phyloP scores from a whole-genome alignment of 2,888 invertebrate species.

The Neoitamus cyanurus region DNA sequence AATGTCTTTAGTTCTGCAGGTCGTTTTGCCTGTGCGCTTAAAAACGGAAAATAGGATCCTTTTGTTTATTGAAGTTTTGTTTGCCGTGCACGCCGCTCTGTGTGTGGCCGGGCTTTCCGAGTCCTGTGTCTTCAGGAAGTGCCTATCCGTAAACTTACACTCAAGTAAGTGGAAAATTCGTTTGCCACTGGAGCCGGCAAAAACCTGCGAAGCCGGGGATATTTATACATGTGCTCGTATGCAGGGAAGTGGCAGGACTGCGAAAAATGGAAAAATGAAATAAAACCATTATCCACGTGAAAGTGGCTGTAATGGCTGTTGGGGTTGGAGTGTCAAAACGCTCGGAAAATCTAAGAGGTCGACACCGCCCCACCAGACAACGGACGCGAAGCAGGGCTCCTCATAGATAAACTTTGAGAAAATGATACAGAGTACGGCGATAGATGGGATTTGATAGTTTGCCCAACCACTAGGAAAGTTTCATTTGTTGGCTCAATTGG shows the following conservation, averaged over 20 bases:
- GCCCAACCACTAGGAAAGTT: slow-evolving; percentile 13
- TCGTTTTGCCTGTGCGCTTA: slow-evolving; percentile 6
- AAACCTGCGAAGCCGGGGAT: slow-evolving; percentile 31
- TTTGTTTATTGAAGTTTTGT: slow-evolving; percentile 43
- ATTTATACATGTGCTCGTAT: slow-evolving; percentile 25
- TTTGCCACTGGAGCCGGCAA: slow-evolving; percentile 41
- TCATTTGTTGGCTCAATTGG: slow-evolving; percentile 40
- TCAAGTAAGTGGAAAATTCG: slow-evolving; percentile 53
- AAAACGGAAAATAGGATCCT: slow-evolving; percentile 43
- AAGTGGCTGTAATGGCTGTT: slow-evolving; percentile 45
- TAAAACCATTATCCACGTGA: slow-evolving; percentile 47
- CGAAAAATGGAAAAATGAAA: slow-evolving; percentile 49
- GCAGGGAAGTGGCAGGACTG: slow-evolving; percentile 35
- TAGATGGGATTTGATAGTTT: slow-evolving; percentile 39
- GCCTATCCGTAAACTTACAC: slow-evolving; percentile 52
- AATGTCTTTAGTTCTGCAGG: slow-evolving; percentile 24
- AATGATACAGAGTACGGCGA: slow-evolving; percentile 40
- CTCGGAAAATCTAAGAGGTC: slow-evolving; percentile 20
- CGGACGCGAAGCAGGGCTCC: not conserved
- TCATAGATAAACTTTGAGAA: slow-evolving; percentile 40
- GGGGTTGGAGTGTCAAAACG: slow-evolving; percentile 42
- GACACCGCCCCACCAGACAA: not conserved
- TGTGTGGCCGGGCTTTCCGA: not conserved
- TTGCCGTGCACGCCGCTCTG: slow-evolving; percentile 9
- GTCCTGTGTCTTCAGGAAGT: slow-evolving; percentile 44